A percentile compares a stretch with the other conserved stretches of the same genome.
These are phyloP conservation scores for Siphamia tubifer DNA, from an alignment of 2,113 vertebrate species.

Conservation along the genomic window DNA sequence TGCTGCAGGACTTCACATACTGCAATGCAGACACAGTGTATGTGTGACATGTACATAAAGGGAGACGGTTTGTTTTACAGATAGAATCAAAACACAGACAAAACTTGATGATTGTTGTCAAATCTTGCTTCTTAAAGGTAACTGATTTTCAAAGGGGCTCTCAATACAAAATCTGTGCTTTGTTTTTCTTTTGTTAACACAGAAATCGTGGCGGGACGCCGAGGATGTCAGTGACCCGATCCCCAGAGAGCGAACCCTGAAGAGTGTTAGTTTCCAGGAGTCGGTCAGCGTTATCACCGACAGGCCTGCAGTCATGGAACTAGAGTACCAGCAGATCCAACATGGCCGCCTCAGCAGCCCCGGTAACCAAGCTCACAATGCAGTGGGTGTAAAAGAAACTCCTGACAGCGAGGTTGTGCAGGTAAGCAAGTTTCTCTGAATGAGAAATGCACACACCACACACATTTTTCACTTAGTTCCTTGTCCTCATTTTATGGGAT, in stretches of 20 bases:
- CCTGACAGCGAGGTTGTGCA: slow-evolving; percentile 88
- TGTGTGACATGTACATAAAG: background rate
- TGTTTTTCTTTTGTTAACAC: slow-evolving; percentile 41
- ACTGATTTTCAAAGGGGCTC: background rate
- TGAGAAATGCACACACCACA: background rate
- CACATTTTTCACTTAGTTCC: background rate
- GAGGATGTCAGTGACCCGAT: slow-evolving; percentile 88
- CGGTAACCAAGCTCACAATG: slow-evolving; percentile 76
- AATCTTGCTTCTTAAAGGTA: too few relatives aligned
- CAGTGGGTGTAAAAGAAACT: slow-evolving; percentile 81
- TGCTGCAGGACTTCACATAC: slow-evolving; percentile 3
- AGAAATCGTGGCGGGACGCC: slow-evolving; percentile 85
- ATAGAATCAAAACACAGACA: too few relatives aligned
- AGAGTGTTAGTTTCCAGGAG: slow-evolving; percentile 86
- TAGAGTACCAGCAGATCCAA: slow-evolving; percentile 81
- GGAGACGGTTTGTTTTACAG: background rate
- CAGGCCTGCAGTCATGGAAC: slow-evolving; percentile 87
- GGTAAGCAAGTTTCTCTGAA: slow-evolving; percentile 31
- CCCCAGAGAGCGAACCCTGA: slow-evolving; percentile 78
- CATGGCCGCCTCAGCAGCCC: slow-evolving; percentile 76
- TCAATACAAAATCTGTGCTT: background rate
- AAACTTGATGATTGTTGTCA: too few relatives aligned
- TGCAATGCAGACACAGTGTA: slow-evolving; percentile 60
- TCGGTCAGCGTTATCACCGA: slow-evolving; percentile 79
- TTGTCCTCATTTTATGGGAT: background rate